These are phyloP conservation scores for Drosophila seguyi DNA, from an alignment of 1,140 invertebrate genomes.

Conservation along the genomic window DNA sequence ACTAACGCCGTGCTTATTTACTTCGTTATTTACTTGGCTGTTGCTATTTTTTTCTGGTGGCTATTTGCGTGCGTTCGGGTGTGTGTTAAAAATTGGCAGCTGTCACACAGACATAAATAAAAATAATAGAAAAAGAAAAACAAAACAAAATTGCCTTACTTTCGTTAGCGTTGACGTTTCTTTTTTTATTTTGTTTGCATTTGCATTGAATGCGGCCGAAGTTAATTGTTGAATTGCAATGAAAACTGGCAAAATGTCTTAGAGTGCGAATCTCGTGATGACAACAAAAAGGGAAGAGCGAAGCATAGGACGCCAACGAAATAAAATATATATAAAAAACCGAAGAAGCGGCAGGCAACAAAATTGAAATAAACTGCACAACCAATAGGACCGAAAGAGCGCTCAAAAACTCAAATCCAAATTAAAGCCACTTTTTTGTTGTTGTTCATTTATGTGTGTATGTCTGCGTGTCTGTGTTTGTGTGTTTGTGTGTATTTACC, in stretches of 20 bases:
- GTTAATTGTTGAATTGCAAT: constrained; percentile 20
- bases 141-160: constrained; percentile 35
- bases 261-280: constrained; percentile 43
- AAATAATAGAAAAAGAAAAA: constrained; percentile 19
- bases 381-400: constrained; percentile 20
- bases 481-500: constrained; percentile 39
- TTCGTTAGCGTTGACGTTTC: neutral
- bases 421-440: constrained; percentile 28
- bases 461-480: neutral
- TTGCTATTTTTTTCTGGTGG: constrained; percentile 36
- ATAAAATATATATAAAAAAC: constrained; percentile 7
- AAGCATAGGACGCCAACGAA: constrained; percentile 22
- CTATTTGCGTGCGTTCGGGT: constrained; percentile 41
- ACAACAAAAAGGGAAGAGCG: constrained; percentile 47
- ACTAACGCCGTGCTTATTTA: constrained; percentile 41
- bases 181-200: constrained; percentile 13
- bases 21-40: constrained; percentile 11
- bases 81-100: constrained; percentile 44
- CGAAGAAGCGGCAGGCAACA: constrained; percentile 22
- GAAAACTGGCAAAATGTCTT: constrained; percentile 13
- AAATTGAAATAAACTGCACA: constrained; percentile 39
- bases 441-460: constrained; percentile 26
- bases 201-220: constrained; percentile 24
- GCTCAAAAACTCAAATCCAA: constrained; percentile 35
- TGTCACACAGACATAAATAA: constrained; percentile 33